Conservation (phyloP, 2,113 vertebrate species). For the Antigone vipio region DNA sequence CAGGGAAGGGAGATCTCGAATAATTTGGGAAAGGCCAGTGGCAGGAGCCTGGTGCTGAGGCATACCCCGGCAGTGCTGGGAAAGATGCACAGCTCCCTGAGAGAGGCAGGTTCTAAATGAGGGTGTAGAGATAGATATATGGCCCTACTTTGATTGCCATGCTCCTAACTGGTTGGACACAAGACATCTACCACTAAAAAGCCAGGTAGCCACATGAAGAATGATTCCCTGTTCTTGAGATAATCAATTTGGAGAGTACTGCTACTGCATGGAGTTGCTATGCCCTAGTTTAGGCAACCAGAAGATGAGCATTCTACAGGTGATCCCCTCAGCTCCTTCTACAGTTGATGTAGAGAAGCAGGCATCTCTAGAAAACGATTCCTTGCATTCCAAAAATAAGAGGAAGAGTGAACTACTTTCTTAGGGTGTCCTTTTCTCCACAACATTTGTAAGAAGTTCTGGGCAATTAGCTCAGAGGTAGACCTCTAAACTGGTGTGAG, state of each 20-base stretch:
- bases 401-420: not conserved
- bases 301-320: not conserved
- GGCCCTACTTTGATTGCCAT: not conserved
- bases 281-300: not conserved
- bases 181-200: not conserved
- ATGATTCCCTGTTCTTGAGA: not conserved
- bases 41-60: not conserved
- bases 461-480: not conserved
- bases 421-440: not conserved
- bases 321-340: not conserved
- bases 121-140: not conserved
- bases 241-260: not conserved
- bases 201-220: accelerated
- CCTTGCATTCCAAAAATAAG: not conserved
- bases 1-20: not conserved
- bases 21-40: not conserved
- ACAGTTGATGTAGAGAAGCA: not conserved
- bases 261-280: not conserved
- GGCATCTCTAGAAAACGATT: not conserved
- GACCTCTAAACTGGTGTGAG: not conserved
- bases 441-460: not conserved
- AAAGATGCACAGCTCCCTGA: not conserved
- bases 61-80: accelerated
- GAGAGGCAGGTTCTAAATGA: not conserved
- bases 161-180: not conserved